Percentiles rank a stretch among this genome's conserved stretches.
Conservation (phyloP, 2,888 invertebrate genomes). For the Pelosia muscerda region DNA sequence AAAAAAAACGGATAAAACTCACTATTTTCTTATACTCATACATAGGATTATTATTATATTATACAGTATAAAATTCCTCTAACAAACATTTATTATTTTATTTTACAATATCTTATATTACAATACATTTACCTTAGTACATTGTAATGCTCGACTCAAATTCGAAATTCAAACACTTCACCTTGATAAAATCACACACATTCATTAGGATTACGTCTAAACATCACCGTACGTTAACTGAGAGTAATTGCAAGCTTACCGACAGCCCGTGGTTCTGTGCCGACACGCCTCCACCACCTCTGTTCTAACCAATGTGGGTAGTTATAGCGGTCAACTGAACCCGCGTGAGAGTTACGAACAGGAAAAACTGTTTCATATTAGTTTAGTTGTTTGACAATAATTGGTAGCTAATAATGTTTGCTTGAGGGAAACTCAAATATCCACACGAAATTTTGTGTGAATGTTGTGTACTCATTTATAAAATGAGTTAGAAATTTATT, state of each 20-base stretch:
- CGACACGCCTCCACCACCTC: constrained; percentile 38
- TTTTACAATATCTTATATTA: too few relatives aligned
- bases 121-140: too few relatives aligned
- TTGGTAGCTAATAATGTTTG: constrained; percentile 22
- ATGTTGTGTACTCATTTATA: neutral
- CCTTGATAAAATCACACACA: constrained; percentile 48
- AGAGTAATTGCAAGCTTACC: constrained; percentile 72
- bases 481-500: neutral
- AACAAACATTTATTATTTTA: too few relatives aligned
- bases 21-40: too few relatives aligned
- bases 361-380: constrained; percentile 30
- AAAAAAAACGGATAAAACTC: too few relatives aligned
- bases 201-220: constrained; percentile 62
- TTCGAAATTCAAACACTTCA: constrained; percentile 19
- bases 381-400: constrained; percentile 32
- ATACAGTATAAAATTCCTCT: too few relatives aligned
- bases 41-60: too few relatives aligned
- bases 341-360: constrained; percentile 15
- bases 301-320: constrained; percentile 28
- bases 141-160: neutral
- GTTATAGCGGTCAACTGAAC: constrained; percentile 17
- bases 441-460: constrained; percentile 7
- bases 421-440: constrained; percentile 16
- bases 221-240: constrained; percentile 66
- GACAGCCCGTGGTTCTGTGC: constrained; percentile 52